Evolutionary conservation across 2,888 invertebrate genomes (phyloP), one percentile per base, ranked within the genome.

Genomic region (Catocala sponsa): DNA sequence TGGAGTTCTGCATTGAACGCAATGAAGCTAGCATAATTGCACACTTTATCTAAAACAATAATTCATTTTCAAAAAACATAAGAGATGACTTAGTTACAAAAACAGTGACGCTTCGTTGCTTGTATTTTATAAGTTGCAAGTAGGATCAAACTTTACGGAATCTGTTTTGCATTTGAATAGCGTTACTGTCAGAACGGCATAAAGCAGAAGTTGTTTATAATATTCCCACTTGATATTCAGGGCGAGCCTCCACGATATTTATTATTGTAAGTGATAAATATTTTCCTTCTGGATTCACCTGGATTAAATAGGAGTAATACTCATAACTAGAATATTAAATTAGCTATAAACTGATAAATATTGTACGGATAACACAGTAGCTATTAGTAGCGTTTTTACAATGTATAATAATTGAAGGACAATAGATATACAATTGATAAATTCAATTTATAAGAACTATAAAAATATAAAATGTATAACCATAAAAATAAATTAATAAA

Each of bases 81-180:
- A 55, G 44, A 44, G 47, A 54, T 53, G 11, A 5, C 38, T 42
- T 52, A 10, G 47, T 25, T 35, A 9, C 4, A 10, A 58, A 48
- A 59, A 53, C 32, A 38, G 35, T n/a, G 44, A 51, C 11, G 13
- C 38, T 60, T 55, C 55, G 13, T 55, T 42, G 35, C 10, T 59
- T 51, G n/a, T 57, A 53, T 56, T 61, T 53, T 10, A 51, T 46
- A 52, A 53, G 6, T 49, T 58, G 44, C 44, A 38, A 7, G 46
- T 46, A 52, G 43, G 62, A 68, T 58, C 70, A 73, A 73, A 60
- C 55, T 65, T 69, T 51, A 49, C 46, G 11, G 57, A 63, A 64
- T 59, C 58, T 60, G 74, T 51, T 72, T 72, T 59, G 65, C 53
- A 76, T 76, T 68, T 63, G 65, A 68, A 73, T 65, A 57, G 48